A percentile compares a stretch with the other conserved stretches of the same genome.
Evolutionary conservation across 2,113 vertebrate species (phyloP).

Genomic region (Dicentrarchus labrax): DNA sequence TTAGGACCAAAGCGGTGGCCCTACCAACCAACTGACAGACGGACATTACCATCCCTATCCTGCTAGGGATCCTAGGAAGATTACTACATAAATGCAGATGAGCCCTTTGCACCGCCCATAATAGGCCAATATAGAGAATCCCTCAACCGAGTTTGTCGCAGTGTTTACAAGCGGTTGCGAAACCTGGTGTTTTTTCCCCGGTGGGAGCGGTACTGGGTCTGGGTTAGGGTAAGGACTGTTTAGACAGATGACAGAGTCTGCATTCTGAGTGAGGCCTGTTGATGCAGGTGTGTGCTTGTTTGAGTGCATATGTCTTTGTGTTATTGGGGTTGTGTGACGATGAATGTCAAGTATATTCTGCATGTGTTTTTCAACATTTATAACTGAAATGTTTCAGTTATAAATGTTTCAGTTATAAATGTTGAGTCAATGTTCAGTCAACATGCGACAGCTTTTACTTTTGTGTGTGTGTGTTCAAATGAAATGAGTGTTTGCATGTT

Average conservation of each 20-base stretch:
- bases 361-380: not conserved
- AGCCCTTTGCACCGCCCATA: not conserved
- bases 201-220: conserved; percentile 59
- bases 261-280: conserved; percentile 74
- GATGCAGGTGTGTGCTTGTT: conserved; percentile 78
- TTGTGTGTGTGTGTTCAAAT: not conserved
- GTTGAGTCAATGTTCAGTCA: too few relatives aligned
- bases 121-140: conserved; percentile 21
- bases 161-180: conserved; percentile 56
- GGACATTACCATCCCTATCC: not conserved
- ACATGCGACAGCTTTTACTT: not conserved
- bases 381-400: not conserved
- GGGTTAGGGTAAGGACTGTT: conserved; percentile 72
- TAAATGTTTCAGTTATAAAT: too few relatives aligned
- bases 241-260: conserved; percentile 76
- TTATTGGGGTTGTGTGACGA: conserved; percentile 5
- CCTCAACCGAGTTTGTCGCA: not conserved
- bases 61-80: too few relatives aligned
- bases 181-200: conserved; percentile 62
- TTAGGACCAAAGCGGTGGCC: not conserved
- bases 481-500: not conserved
- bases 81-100: not conserved
- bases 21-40: not conserved
- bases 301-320: conserved; percentile 49
- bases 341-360: not conserved